Evolutionary conservation across 2,888 invertebrate species (phyloP), one percentile per base, ranked within the genome.

Genomic region (Belgica antarctica): DNA sequence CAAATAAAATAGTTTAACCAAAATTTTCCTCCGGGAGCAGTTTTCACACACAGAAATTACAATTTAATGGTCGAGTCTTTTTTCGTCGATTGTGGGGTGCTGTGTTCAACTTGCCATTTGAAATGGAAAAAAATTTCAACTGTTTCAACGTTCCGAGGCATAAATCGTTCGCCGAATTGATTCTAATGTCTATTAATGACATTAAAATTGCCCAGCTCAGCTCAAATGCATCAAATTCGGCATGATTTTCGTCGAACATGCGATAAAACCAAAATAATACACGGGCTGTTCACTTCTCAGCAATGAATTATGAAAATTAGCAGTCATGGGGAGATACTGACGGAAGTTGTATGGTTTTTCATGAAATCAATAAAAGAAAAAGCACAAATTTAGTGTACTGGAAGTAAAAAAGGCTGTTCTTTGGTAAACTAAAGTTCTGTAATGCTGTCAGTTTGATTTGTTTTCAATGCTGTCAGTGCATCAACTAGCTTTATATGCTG

Each of bases 201-300:
- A 59, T 27, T 59, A 59, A 59, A 59, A 59, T 59, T 59, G 59
- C 59, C 27, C 12, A 46, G 46, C 46, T 27, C 27, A 59, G 59
- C 59, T 27, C 27, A 59, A 46, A 25, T 52, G 52, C 52, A 52
- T 4, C 12, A n/a, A 7, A 2, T 52, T 52, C 8, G 52, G n/a
- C n/a, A n/a, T n/a, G n/a, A n/a, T n/a, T n/a, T 22, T 2, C 15
- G 7, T 46, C 15, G 46, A n/a, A 46, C 34, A n/a, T n/a, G 46
- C 7, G 46, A 46, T 7, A 52, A 52, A 52, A n/a, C n/a, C n/a
- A n/a, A n/a, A n/a, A n/a, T n/a, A n/a, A n/a, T n/a, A n/a, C n/a
- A n/a, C n/a, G n/a, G n/a, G 52, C 52, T 52, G 22, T 22, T 52
- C 52, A 22, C 22, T 52, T 52, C 22, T n/a, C 22, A 52, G 19